Conservation (phyloP, 2,888 invertebrate species). For the Lithophane leautieri region DNA sequence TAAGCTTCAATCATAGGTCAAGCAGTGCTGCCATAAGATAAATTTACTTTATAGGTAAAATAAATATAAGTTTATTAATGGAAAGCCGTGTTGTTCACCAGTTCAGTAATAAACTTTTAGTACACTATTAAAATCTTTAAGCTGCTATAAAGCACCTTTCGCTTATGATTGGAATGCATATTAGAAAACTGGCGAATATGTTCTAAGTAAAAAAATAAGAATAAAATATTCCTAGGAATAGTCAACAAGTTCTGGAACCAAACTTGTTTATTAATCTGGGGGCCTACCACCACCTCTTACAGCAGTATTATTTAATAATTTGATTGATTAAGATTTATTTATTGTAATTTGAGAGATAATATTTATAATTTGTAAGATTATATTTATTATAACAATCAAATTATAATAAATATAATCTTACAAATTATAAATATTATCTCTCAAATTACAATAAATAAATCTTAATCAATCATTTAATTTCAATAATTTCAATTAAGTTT, state of each 20-base stretch:
- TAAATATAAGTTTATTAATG: conserved; percentile 9
- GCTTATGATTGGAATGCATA: conserved; percentile 14
- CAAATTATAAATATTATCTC: too few species aligned
- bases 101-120: conserved; percentile 37
- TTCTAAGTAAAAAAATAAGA: neutral
- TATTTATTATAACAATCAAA: too few species aligned
- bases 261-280: neutral
- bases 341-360: too few species aligned
- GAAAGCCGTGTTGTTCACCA: conserved; percentile 26
- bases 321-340: too few species aligned
- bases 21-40: neutral
- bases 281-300: too few species aligned
- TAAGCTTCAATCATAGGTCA: neutral
- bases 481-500: too few species aligned
- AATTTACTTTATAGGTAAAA: conserved; percentile 3
- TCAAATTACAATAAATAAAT: too few species aligned
- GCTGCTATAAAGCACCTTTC: conserved; percentile 12
- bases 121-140: conserved; percentile 41
- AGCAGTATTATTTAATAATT: too few species aligned
- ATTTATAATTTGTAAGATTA: too few species aligned
- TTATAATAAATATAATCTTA: too few species aligned
- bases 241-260: neutral
- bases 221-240: neutral
- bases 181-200: conserved; percentile 19
- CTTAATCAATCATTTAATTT: too few species aligned